Evolutionary conservation across 2,113 vertebrate genomes (phyloP).

Genomic region (Riparia riparia): DNA sequence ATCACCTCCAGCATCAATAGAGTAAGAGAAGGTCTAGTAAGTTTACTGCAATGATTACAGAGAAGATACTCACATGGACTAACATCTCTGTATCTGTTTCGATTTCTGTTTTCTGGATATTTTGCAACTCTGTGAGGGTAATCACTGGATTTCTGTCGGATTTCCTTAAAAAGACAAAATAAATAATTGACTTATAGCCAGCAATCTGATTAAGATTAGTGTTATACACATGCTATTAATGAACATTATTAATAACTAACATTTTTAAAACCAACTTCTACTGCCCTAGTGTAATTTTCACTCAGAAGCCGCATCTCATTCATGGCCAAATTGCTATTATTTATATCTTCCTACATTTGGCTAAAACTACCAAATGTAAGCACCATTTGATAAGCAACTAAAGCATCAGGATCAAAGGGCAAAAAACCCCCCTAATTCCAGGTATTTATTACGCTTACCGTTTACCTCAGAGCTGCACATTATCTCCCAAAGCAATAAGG

Average conservation of each 20-base stretch:
- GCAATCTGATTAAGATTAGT: background rate
- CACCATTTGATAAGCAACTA: background rate
- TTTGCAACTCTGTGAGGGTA: constrained; percentile 93
- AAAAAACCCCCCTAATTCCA: fast-evolving
- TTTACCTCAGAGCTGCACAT: background rate
- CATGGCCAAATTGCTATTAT: background rate
- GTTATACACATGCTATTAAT: background rate
- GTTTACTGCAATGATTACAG: background rate
- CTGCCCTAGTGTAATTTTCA: background rate
- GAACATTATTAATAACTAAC: background rate
- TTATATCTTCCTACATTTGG: background rate
- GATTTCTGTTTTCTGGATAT: constrained; percentile 91
- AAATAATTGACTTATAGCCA: constrained; percentile 42
- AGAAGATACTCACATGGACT: constrained; percentile 92
- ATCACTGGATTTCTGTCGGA: constrained; percentile 91
- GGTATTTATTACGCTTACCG: background rate
- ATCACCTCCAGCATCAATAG: background rate
- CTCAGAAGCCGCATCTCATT: background rate
- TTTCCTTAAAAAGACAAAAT: constrained; percentile 86
- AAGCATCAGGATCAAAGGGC: background rate
- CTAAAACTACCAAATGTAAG: background rate
- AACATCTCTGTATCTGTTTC: constrained; percentile 98
- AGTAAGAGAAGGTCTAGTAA: background rate
- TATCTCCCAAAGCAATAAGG: background rate
- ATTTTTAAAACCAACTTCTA: background rate